phyloP scores from a whole-genome alignment of 2,888 invertebrate genomes.

The Nowickia ferox region DNA sequence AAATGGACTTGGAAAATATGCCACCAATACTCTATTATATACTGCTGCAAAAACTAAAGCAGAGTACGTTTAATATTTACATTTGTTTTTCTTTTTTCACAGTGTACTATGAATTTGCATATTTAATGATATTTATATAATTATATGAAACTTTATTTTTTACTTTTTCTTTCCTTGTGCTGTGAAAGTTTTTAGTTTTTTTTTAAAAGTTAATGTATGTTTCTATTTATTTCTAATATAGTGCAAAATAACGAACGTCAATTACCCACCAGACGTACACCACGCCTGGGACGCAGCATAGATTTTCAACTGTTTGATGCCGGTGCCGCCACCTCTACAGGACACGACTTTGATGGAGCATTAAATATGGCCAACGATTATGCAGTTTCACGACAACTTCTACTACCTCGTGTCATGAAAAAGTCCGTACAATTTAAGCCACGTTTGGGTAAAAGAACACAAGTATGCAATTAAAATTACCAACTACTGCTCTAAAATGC shows the following conservation, averaged over 20 bases:
- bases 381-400: conserved; percentile 81
- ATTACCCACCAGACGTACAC: conserved; percentile 80
- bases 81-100: conserved; percentile 44
- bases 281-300: conserved; percentile 84
- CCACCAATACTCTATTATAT: conserved; percentile 79
- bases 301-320: conserved; percentile 78
- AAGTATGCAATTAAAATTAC: conserved; percentile 71
- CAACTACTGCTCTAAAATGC: conserved; percentile 13
- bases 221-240: conserved; percentile 57
- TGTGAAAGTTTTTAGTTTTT: conserved; percentile 23
- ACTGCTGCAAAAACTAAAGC: conserved; percentile 78
- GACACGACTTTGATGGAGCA: conserved; percentile 63
- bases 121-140: conserved; percentile 31
- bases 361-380: conserved; percentile 70
- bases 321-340: conserved; percentile 30
- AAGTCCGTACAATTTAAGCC: conserved; percentile 83
- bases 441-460: conserved; percentile 82
- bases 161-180: conserved; percentile 13
- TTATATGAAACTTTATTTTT: conserved; percentile 12
- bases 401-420: conserved; percentile 84
- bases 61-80: conserved; percentile 75
- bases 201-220: background rate
- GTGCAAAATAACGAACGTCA: conserved; percentile 79
- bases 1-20: conserved; percentile 79
- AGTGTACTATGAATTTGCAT: conserved; percentile 26